A percentile compares a stretch with the other conserved stretches of the same genome.
These are phyloP conservation scores for Folsomia manolachei DNA, from an alignment of 2,888 invertebrate species.

Conservation along the genomic window DNA sequence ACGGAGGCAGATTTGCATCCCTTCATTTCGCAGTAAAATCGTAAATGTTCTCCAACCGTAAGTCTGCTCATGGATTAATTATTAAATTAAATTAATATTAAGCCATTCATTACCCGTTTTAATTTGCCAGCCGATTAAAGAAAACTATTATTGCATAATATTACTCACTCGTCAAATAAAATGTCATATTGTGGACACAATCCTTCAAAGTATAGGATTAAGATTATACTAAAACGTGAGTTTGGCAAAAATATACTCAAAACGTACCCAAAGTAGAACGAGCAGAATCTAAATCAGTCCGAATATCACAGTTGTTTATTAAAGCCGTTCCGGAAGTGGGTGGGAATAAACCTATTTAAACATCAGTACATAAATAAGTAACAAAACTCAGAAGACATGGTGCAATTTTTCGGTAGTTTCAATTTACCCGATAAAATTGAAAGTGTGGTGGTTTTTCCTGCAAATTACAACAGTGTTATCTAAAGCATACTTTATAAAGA, in stretches of 20 bases:
- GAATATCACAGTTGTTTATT: constrained; percentile 57
- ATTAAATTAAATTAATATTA: not conserved
- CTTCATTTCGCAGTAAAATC: constrained; percentile 77
- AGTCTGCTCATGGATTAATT: constrained; percentile 70
- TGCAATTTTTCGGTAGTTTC: no score
- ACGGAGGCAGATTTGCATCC: constrained; percentile 59
- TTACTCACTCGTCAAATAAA: constrained; percentile 66
- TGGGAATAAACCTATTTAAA: constrained; percentile 52
- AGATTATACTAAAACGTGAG: no score
- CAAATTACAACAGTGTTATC: constrained; percentile 52
- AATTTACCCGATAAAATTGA: constrained; percentile 63
- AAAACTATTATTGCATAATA: not conserved
- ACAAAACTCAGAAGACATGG: no score
- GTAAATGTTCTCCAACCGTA: constrained; percentile 76
- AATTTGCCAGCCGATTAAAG: no score
- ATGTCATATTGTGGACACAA: constrained; percentile 89
- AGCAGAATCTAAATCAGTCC: constrained; percentile 26
- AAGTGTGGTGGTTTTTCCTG: constrained; percentile 77
- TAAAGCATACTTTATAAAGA: not conserved
- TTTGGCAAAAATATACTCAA: no score
- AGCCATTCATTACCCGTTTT: not conserved
- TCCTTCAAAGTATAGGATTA: no score
- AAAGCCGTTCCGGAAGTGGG: constrained; percentile 68
- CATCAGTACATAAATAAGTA: no score
- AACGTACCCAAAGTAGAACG: constrained; percentile 34